Base-by-base conservation (phyloP, 2,888 invertebrate species). In the Eristalinus sepulchralis region DNA sequence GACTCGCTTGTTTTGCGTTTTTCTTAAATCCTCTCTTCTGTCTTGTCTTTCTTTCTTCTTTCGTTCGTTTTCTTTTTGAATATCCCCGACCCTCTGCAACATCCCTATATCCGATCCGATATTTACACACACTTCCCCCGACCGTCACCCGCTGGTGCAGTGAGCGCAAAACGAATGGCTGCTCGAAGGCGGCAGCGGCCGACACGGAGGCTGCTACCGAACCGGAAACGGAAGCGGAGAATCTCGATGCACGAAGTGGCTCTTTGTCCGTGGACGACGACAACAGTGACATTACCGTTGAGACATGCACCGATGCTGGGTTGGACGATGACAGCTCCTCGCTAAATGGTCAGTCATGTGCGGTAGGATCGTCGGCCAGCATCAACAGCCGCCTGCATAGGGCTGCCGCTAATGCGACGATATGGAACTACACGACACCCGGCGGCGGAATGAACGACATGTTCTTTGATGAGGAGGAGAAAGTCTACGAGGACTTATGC, bases 401-500 rank as follows among this genome's bases (percentile, higher is more conserved):
- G 67, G 91, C 90, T 20, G 92, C 92, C 47, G 91, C 92, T 2
- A 89, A 91, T 24, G 91, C 91, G 55, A 85, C 88, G 20, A 86
- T 86, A 67, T 91, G 91, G 89, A 92, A 91, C 64, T 92, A 91
- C 86, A 89, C 90, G 64, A 89, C 90, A 36, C 90, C 90, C 75
- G 90, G 90, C 22, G 92, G 91, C 70, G 91, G 90, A 60, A 90
- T 92, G 81, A 90, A 90, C 82, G 91, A 91, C 79, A 91, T 92
- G 88, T 91, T 91, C 86, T 90, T 90, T 86, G 91, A 92, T 79
- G 92, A 95, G 89, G 96, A 96, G 90, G 96, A 97, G 92, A 96
- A 96, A 93, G 96, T 97, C 90, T 97, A 97, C 92, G 97, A 97
- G 93, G 97, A 97, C 93, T 95, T 97, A 89, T 97, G 97, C 94